A percentile compares a stretch with the other conserved stretches of the same genome.
phyloP scores from a whole-genome alignment of 2,113 vertebrate genomes.

The Aegithalos caudatus region DNA sequence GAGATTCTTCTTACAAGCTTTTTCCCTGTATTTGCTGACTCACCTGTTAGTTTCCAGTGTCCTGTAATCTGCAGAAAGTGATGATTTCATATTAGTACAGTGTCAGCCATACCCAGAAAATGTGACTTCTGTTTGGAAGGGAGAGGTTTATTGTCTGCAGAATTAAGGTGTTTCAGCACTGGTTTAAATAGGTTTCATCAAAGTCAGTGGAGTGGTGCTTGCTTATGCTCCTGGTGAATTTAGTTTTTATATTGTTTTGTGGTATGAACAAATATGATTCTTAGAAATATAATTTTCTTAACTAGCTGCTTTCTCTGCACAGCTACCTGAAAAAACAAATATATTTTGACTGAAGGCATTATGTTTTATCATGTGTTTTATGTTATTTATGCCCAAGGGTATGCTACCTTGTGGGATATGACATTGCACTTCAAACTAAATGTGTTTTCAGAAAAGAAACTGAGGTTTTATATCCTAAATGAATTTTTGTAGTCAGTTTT shows the following conservation, averaged over 20 bases:
- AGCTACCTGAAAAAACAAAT: constrained; percentile 16
- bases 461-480: constrained; percentile 19
- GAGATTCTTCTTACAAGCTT: not conserved
- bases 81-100: not conserved
- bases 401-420: constrained; percentile 11
- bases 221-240: not conserved
- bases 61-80: not conserved
- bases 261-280: constrained; percentile 8
- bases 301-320: constrained; percentile 1
- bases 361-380: constrained; percentile 43
- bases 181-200: constrained; percentile 8
- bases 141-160: not conserved
- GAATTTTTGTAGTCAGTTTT: constrained; percentile 4
- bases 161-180: not conserved
- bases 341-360: not conserved
- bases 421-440: constrained; percentile 43
- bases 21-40: not conserved
- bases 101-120: not conserved
- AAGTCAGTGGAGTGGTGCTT: not conserved
- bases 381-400: constrained; percentile 44
- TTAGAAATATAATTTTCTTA: constrained; percentile 50
- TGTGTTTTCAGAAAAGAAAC: constrained; percentile 26
- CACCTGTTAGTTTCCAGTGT: not conserved
- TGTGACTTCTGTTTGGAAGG: not conserved
- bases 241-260: not conserved